phyloP scores from a whole-genome alignment of 2,113 vertebrate genomes.

The Rhabdomys dilectus region DNA sequence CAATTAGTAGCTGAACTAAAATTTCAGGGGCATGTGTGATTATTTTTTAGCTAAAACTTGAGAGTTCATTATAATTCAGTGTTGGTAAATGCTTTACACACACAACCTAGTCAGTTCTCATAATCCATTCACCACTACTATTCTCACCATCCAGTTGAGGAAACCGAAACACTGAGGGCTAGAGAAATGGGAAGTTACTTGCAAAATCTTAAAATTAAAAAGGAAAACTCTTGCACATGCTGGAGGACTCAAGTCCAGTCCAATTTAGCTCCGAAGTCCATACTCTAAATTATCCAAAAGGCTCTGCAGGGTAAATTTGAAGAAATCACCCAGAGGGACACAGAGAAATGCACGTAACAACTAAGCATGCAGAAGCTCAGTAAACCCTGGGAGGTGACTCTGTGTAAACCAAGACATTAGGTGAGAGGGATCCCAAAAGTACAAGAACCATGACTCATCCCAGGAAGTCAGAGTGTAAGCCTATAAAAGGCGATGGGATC shows the following conservation, averaged over 20 bases:
- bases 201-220: background rate
- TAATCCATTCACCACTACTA: background rate
- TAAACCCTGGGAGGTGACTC: background rate
- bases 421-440: background rate
- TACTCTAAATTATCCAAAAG: background rate
- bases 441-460: background rate
- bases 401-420: background rate
- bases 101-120: background rate
- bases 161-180: background rate
- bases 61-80: background rate
- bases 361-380: background rate
- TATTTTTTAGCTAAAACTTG: conserved; percentile 22
- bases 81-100: background rate
- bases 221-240: background rate
- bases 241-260: background rate
- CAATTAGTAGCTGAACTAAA: too few species aligned
- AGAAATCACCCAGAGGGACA: background rate
- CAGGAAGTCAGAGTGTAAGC: background rate
- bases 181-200: background rate
- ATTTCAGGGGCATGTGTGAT: background rate
- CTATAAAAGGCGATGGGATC: too few species aligned
- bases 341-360: background rate
- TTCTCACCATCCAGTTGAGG: background rate
- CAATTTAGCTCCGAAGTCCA: background rate
- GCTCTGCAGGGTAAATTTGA: background rate